Conservation (phyloP, 2,113 vertebrate species). For the Coreoperca whiteheadi region DNA sequence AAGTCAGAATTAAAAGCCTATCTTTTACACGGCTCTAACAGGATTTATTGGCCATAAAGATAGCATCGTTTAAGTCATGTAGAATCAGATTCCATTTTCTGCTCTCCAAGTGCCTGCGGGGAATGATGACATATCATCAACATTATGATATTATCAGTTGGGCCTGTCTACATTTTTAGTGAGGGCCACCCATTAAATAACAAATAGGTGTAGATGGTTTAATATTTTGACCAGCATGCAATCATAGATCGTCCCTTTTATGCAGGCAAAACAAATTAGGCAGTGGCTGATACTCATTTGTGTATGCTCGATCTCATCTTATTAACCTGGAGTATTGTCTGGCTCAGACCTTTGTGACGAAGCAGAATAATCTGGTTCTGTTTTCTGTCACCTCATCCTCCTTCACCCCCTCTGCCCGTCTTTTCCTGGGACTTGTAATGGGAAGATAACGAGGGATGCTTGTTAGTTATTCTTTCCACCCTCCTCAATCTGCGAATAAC, state of each 20-base stretch:
- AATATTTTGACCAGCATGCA: slow-evolving; percentile 36
- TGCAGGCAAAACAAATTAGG: slow-evolving; percentile 63
- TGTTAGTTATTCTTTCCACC: slow-evolving; percentile 41
- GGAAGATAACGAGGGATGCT: slow-evolving; percentile 49
- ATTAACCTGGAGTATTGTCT: slow-evolving; percentile 50
- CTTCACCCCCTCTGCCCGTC: not conserved
- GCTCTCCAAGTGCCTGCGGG: slow-evolving; percentile 36
- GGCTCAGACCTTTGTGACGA: slow-evolving; percentile 38
- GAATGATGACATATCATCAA: slow-evolving; percentile 55
- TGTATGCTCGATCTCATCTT: slow-evolving; percentile 43
- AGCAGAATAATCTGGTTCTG: slow-evolving; percentile 33
- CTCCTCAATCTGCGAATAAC: not conserved
- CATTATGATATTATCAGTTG: slow-evolving; percentile 44
- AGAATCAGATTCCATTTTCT: slow-evolving; percentile 59
- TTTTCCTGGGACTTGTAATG: slow-evolving; percentile 28
- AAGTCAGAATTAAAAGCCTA: slow-evolving; percentile 66
- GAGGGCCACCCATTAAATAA: slow-evolving; percentile 29
- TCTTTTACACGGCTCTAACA: slow-evolving; percentile 48
- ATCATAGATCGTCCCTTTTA: slow-evolving; percentile 17
- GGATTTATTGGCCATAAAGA: slow-evolving; percentile 64
- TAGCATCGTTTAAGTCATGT: slow-evolving; percentile 47
- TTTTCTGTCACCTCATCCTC: slow-evolving; percentile 1
- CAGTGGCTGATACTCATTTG: slow-evolving; percentile 49
- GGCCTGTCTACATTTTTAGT: slow-evolving; percentile 3
- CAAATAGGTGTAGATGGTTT: slow-evolving; percentile 19